Percentiles rank a stretch among this genome's conserved stretches.
phyloP scores from a whole-genome alignment of 2,888 invertebrate genomes.

The Odontocolon sp. region DNA sequence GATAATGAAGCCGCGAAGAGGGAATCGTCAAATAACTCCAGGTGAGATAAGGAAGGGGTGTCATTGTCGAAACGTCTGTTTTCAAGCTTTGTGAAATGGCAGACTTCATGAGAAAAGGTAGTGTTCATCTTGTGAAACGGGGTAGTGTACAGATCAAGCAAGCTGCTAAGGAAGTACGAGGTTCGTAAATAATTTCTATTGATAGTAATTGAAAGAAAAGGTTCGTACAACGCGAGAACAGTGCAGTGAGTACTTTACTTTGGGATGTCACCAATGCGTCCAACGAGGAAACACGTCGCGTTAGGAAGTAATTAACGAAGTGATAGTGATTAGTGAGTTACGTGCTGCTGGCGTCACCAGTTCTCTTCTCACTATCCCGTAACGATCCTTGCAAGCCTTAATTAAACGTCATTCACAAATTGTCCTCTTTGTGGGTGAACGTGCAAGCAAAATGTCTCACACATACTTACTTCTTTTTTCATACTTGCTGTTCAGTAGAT shows the following conservation, averaged over 20 bases:
- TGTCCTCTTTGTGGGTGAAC: neutral
- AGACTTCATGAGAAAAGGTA: constrained; percentile 77
- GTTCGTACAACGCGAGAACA: neutral
- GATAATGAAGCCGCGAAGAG: constrained; percentile 60
- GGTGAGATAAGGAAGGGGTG: constrained; percentile 1
- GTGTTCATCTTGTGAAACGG: constrained; percentile 80
- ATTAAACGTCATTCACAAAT: constrained; percentile 36
- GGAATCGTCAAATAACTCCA: constrained; percentile 64
- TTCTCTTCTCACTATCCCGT: constrained; percentile 27
- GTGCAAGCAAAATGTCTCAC: neutral
- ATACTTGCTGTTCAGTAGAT: too few relatives aligned
- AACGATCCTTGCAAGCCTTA: constrained; percentile 31
- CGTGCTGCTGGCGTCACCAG: constrained; percentile 31
- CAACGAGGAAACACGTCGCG: constrained; percentile 36
- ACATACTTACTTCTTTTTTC: too few relatives aligned
- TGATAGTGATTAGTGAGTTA: constrained; percentile 57
- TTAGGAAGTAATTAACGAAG: constrained; percentile 57
- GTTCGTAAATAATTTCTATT: constrained; percentile 73
- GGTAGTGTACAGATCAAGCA: constrained; percentile 82
- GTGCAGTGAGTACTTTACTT: constrained; percentile 26
- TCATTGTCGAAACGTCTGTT: constrained; percentile 59
- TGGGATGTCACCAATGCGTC: constrained; percentile 7
- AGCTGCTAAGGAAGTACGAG: constrained; percentile 83
- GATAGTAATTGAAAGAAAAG: too few relatives aligned
- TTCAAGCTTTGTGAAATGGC: constrained; percentile 74